Base-by-base conservation (phyloP, 1,140 invertebrate genomes). In the Araneus ventricosus region DNA sequence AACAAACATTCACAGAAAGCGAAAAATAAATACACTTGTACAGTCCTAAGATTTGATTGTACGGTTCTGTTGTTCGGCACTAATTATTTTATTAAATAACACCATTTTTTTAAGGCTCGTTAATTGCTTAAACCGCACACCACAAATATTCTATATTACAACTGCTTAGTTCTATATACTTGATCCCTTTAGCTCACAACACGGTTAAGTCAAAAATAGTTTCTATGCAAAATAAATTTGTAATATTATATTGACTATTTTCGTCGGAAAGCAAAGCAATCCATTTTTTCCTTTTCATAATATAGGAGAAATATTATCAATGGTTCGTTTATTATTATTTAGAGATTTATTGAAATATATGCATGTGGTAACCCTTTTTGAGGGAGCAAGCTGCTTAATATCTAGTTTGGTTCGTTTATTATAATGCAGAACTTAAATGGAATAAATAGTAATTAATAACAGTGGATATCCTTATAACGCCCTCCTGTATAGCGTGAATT, bases 11-110 rank as follows among this genome's bases (percentile, higher is more conserved):
- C 82, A 84, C 82, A 45, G 34, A 14, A 84, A 84, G 82, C 82
- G 82, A 45, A 84, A 84, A 84, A 84, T 84, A 84, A 84, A 84
- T 30, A 57, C 82, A 84, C 41, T n/a, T 84, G 24, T 27, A 84
- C 30, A 20, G 30, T 84, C 3, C 82, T 84, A 84, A 27, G 45
- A 52, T 57, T 84, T 45, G 82, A 84, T 84, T 84, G 82, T 84
- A 84, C 41, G 82, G 82, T 84, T 84, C n/a, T 84, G 34, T 52
- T 45, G 6, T 57, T 52, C 41, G 34, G 70, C 30, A 70, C 70
- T 75, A 75, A 34, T 75, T 34, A 34, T 70, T 75, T 75, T 37
- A 37, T 37, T 75, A 30, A 75, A 37, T 34, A 34, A 37, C 27
- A 34, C 30, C 14, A 27, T 75, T 37, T 75, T 75, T 30, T 75